Conservation (phyloP, 1,140 invertebrate species). For the Gonatopus flavifemur region DNA sequence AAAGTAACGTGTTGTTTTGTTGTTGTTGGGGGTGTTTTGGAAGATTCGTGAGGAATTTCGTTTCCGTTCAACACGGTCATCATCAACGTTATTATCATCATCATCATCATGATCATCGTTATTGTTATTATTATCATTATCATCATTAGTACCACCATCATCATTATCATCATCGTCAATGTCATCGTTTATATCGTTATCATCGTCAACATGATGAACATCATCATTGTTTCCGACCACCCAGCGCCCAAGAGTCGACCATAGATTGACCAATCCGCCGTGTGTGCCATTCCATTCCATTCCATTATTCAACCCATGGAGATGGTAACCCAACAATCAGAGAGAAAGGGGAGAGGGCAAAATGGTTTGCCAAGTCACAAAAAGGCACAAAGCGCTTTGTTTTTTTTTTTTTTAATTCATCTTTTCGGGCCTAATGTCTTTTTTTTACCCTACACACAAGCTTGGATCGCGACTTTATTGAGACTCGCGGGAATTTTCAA, state of each 20-base stretch:
- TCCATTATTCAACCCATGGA: slow-evolving; percentile 57
- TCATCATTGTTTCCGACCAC: too few relatives aligned
- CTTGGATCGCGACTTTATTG: not conserved
- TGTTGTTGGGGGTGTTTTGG: slow-evolving; percentile 36
- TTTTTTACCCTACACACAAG: slow-evolving; percentile 24
- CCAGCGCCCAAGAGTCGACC: slow-evolving; percentile 35
- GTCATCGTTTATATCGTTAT: slow-evolving; percentile 13
- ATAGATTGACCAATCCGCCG: slow-evolving; percentile 49
- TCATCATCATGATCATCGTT: slow-evolving; percentile 22
- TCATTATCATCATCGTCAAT: slow-evolving; percentile 21
- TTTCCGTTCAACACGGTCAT: not conserved
- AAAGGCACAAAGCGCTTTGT: slow-evolving; percentile 57
- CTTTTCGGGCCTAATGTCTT: too few relatives aligned
- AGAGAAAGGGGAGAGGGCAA: slow-evolving; percentile 72
- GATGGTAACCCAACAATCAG: slow-evolving; percentile 77
- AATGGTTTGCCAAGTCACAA: slow-evolving; percentile 80
- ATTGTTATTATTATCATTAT: slow-evolving; percentile 27
- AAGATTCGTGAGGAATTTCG: slow-evolving; percentile 24
- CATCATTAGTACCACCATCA: slow-evolving; percentile 18
- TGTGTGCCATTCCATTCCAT: slow-evolving; percentile 49
- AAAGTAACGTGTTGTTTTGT: too few relatives aligned
- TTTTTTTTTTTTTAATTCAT: slow-evolving; percentile 33
- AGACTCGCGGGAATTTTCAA: too few relatives aligned
- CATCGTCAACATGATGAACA: slow-evolving; percentile 10
- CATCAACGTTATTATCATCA: slow-evolving; percentile 1